A percentile compares a stretch with the other conserved stretches of the same genome.
Evolutionary conservation across 2,113 vertebrate genomes (phyloP).

Genomic region (Centropus bengalensis): DNA sequence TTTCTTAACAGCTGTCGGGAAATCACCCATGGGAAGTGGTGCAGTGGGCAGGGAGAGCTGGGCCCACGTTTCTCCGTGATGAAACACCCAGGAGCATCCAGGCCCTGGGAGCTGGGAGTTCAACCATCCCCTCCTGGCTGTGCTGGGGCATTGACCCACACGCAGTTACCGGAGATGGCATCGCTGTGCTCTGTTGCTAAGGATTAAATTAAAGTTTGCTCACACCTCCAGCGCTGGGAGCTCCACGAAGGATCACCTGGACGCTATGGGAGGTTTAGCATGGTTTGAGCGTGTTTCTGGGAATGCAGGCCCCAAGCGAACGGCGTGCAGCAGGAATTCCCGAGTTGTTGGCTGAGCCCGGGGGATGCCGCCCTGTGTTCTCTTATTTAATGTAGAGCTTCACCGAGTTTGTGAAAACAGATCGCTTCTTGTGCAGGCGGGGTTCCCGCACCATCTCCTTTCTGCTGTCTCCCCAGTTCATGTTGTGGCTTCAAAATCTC

Average conservation of each 20-base stretch:
- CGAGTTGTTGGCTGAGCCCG: background rate
- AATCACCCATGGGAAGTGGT: constrained; percentile 34
- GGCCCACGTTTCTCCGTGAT: constrained; percentile 29
- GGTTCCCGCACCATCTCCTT: background rate
- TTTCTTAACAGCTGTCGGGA: constrained; percentile 22
- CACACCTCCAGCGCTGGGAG: background rate
- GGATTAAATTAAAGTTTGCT: background rate
- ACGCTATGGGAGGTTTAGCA: background rate
- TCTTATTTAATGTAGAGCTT: background rate
- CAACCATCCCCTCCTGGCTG: background rate
- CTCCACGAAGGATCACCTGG: background rate
- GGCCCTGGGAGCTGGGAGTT: background rate
- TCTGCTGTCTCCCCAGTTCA: rapidly evolving
- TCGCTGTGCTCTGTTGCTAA: background rate
- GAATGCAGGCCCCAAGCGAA: background rate
- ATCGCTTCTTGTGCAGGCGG: background rate
- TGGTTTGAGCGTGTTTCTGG: background rate
- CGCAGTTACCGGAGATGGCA: background rate
- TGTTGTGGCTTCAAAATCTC: background rate
- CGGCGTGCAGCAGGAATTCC: background rate
- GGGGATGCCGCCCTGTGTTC: background rate
- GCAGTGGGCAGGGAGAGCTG: background rate
- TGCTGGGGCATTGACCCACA: background rate
- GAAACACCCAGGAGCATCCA: background rate
- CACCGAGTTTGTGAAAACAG: background rate